phyloP scores from a whole-genome alignment of 2,113 vertebrate genomes.

The Ctenomys sociabilis region DNA sequence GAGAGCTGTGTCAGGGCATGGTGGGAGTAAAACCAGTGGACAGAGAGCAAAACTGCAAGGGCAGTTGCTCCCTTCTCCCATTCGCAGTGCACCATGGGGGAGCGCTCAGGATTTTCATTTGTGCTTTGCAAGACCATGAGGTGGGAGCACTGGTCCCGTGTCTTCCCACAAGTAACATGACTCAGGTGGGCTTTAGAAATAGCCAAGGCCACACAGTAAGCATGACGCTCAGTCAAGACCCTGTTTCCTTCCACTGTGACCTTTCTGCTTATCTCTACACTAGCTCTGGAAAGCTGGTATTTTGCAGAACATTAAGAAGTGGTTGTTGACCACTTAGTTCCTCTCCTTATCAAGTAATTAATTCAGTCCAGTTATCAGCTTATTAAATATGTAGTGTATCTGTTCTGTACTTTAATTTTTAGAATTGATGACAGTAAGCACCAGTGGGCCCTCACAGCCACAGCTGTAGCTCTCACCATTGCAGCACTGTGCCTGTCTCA shows the following conservation, averaged over 20 bases:
- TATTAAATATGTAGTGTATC: slow-evolving; percentile 53
- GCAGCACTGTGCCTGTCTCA: background rate
- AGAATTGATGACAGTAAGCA: background rate
- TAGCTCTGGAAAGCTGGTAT: background rate
- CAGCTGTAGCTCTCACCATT: background rate
- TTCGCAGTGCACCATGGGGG: background rate
- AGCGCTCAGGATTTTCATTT: background rate
- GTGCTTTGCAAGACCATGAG: background rate
- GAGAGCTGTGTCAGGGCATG: background rate
- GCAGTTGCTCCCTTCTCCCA: background rate
- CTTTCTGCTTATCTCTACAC: background rate
- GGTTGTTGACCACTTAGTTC: background rate
- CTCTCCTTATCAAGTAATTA: background rate
- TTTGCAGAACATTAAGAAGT: background rate
- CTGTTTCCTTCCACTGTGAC: background rate
- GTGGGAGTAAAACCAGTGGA: background rate
- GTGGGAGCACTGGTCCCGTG: background rate
- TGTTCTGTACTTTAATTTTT: background rate
- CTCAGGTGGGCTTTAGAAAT: background rate
- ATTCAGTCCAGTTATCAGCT: background rate
- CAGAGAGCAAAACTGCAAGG: background rate
- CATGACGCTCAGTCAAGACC: background rate
- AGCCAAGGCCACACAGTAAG: background rate
- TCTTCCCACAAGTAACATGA: background rate
- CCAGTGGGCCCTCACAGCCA: background rate